Percentiles rank a stretch among this genome's conserved stretches.
Evolutionary conservation across 2,797 vertebrate species (phyloP).

Genomic region (Labeo calbasu): DNA sequence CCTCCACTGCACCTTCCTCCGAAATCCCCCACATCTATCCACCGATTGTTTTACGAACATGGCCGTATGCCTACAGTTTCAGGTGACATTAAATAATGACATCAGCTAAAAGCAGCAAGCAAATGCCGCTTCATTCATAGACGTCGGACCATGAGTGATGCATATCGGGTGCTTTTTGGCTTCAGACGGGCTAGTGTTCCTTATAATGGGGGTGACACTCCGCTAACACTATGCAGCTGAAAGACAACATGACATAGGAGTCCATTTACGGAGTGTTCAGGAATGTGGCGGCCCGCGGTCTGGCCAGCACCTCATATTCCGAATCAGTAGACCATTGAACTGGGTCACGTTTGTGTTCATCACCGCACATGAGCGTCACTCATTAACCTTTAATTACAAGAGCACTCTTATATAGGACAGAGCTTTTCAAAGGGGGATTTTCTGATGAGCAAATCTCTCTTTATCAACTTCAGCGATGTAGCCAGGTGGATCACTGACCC

Average conservation of each 20-base stretch:
- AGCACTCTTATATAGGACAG: conserved; percentile 45
- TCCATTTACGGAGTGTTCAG: conserved; percentile 74
- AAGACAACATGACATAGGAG: conserved; percentile 76
- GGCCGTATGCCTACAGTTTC: conserved; percentile 9
- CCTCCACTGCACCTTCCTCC: conserved; percentile 19
- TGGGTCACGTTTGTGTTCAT: conserved; percentile 53
- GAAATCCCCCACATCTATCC: conserved; percentile 40
- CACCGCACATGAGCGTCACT: conserved; percentile 49
- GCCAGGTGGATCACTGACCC: conserved; percentile 52
- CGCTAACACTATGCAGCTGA: conserved; percentile 78
- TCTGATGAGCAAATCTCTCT: conserved; percentile 27
- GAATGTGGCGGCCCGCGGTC: conserved; percentile 71
- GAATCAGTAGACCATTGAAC: conserved; percentile 47
- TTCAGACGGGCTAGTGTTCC: conserved; percentile 73
- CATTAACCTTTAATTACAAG: conserved; percentile 56
- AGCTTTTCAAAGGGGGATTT: conserved; percentile 34
- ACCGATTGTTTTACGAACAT: conserved; percentile 29
- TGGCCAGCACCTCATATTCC: conserved; percentile 56
- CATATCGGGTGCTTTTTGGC: conserved; percentile 53
- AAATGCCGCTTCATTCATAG: conserved; percentile 22
- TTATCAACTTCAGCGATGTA: conserved; percentile 39
- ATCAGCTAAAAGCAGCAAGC: conserved; percentile 33
- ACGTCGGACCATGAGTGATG: conserved; percentile 38
- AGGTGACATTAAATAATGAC: conserved; percentile 37
- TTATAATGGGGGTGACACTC: conserved; percentile 70